Base-by-base conservation (phyloP, 2,888 invertebrate species). In the Aporophyla lueneburgensis region DNA sequence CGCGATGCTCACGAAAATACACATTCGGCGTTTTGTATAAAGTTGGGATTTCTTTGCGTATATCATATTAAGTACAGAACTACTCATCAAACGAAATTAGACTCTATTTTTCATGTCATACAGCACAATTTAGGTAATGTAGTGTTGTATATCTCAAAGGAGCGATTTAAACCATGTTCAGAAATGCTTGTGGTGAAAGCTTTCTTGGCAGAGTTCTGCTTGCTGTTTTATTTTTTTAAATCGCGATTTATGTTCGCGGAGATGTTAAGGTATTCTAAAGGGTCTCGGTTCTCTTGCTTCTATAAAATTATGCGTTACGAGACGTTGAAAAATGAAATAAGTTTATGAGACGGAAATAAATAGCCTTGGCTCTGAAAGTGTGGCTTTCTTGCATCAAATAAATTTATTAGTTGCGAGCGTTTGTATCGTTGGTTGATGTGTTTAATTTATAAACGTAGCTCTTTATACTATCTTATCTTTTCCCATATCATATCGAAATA, bases 141-240 rank as follows among this genome's bases (percentile, higher is more conserved):
- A 65, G 10, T n/a, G 56, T 75, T 74, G 73, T 87, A 83, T 88
- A 89, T 93, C 93, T 93, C 94, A 89, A 92, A 94, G 94, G 94
- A 92, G 88, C 93, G 93, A 94, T 95, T 94, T 94, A 93, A 93
- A 93, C 93, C 94, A 93, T 94, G 94, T 94, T 93, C 92, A 89
- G 92, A 92, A 93, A 94, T 93, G 94, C 91, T 94, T 90, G 94
- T 91, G 93, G 93, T 93, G 94, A 94, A 94, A 95, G 95, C 94
- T 94, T 94, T 94, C 95, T 94, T 94, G 94, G 94, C 93, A 93
- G 89, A 92, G 92, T 92, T 93, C 93, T 93, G 93, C 92, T 93
- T 91, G 91, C 91, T 88, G 90, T 92, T 94, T 93, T 94, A 93
- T 93, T 95, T 95, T 86, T 94, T 93, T 93, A 83, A 95, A 95